A percentile compares a stretch with the other conserved stretches of the same genome.
phyloP scores from a whole-genome alignment of 2,113 vertebrate genomes.

The Nycticorax nycticorax region DNA sequence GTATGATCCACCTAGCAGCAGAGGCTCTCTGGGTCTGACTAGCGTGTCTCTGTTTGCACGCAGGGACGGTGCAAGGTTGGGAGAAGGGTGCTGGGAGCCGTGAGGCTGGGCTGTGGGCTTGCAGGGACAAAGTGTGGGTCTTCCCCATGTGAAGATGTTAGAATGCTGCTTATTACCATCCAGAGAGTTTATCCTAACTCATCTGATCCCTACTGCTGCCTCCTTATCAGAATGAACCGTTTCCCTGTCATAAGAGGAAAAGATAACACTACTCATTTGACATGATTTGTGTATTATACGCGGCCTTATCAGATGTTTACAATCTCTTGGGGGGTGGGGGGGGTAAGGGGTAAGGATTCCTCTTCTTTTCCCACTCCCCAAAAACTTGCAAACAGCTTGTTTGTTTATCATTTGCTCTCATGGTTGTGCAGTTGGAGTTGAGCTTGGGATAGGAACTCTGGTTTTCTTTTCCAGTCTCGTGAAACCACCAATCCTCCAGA shows the following conservation, averaged over 20 bases:
- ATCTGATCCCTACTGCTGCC: background rate
- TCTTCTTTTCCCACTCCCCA: background rate
- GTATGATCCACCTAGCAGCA: background rate
- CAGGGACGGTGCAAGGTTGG: background rate
- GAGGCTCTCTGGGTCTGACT: background rate
- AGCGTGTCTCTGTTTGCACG: accelerated
- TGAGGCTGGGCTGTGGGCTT: background rate
- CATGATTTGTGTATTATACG: background rate
- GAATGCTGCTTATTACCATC: background rate
- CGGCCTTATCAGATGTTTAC: background rate
- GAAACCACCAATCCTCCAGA: background rate
- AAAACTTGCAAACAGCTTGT: background rate
- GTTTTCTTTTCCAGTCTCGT: background rate
- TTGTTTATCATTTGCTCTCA: background rate
- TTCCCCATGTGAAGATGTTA: background rate
- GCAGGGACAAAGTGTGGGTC: background rate
- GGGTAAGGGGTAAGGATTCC: background rate
- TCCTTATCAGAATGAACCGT: background rate
- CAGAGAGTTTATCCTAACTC: background rate
- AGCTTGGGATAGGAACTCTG: background rate
- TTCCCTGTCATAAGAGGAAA: background rate
- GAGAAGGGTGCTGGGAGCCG: background rate
- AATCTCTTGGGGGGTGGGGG: background rate
- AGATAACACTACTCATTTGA: background rate
- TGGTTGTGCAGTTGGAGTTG: background rate